phyloP scores from a whole-genome alignment of 1,140 invertebrate species.

The Drosophila neocordata region DNA sequence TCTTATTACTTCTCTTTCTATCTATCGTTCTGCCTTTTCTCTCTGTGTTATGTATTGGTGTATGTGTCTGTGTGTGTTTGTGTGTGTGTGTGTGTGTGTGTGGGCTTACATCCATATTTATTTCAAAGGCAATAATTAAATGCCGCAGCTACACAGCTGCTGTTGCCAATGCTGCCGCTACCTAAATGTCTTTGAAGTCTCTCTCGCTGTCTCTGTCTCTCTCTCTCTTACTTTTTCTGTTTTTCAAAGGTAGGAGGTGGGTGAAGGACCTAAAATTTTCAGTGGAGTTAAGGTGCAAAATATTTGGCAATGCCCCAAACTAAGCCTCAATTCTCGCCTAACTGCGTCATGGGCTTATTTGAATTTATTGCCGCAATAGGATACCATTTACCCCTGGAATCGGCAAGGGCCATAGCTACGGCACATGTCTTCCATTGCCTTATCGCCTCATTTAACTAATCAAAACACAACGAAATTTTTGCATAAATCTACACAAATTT shows the following conservation, averaged over 20 bases:
- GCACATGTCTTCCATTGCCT: slow-evolving; percentile 28
- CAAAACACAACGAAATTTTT: slow-evolving; percentile 58
- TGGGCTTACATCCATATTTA: slow-evolving; percentile 32
- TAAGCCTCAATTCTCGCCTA: slow-evolving; percentile 11
- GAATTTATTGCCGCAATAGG: slow-evolving; percentile 58
- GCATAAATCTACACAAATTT: neutral
- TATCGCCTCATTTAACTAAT: slow-evolving; percentile 56
- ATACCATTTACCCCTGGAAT: neutral
- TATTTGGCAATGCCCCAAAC: neutral
- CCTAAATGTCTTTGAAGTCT: slow-evolving; percentile 62
- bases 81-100: slow-evolving; percentile 15
- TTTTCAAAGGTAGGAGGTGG: no score
- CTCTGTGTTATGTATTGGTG: slow-evolving; percentile 4
- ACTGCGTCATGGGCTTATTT: slow-evolving; percentile 48
- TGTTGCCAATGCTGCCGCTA: slow-evolving; percentile 39
- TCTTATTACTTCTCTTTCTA: neutral
- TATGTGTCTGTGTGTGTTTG: neutral
- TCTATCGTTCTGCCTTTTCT: neutral
- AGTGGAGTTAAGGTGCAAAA: slow-evolving; percentile 27
- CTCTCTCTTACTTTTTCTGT: neutral
- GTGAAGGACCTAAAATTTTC: neutral
- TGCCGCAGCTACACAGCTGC: slow-evolving; percentile 32
- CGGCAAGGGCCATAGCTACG: neutral
- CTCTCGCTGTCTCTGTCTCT: neutral
- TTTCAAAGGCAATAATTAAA: slow-evolving; percentile 68